phyloP scores from a whole-genome alignment of 2,888 invertebrate genomes.

The Hermaeophaga mercurialis region DNA sequence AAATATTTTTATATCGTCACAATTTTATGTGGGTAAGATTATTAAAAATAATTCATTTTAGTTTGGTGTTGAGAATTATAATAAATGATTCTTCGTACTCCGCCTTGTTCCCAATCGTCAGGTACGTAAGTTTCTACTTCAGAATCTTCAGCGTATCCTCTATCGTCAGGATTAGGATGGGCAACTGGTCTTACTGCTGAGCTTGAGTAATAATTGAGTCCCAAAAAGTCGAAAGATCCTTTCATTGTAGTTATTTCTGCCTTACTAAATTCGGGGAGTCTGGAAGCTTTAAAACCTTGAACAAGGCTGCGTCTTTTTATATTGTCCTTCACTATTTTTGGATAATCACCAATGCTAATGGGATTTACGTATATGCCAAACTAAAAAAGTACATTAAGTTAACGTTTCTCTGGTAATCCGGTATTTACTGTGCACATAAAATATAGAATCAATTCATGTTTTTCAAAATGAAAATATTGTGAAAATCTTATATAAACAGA shows the following conservation, averaged over 20 bases:
- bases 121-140: constrained; percentile 2
- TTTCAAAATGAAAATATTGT: too few species aligned
- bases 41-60: too few species aligned
- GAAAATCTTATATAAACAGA: too few species aligned
- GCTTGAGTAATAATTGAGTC: constrained; percentile 24
- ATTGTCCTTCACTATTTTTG: constrained; percentile 64
- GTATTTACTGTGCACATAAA: too few species aligned
- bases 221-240: constrained; percentile 57
- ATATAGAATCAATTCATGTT: too few species aligned
- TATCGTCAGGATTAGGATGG: constrained; percentile 1
- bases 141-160: constrained; percentile 9
- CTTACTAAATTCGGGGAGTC: constrained; percentile 65
- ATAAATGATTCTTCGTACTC: too few species aligned
- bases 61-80: too few species aligned
- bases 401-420: too few species aligned
- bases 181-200: background rate
- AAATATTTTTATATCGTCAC: too few species aligned
- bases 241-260: constrained; percentile 65
- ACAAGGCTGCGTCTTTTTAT: constrained; percentile 63
- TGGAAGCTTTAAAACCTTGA: constrained; percentile 65
- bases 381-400: too few species aligned
- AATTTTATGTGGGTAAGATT: too few species aligned
- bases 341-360: constrained; percentile 71
- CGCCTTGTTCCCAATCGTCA: constrained; percentile 14
- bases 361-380: constrained; percentile 57